These are phyloP conservation scores for Platycercus adscitus DNA, from an alignment of 2,113 vertebrate genomes.

Conservation along the genomic window DNA sequence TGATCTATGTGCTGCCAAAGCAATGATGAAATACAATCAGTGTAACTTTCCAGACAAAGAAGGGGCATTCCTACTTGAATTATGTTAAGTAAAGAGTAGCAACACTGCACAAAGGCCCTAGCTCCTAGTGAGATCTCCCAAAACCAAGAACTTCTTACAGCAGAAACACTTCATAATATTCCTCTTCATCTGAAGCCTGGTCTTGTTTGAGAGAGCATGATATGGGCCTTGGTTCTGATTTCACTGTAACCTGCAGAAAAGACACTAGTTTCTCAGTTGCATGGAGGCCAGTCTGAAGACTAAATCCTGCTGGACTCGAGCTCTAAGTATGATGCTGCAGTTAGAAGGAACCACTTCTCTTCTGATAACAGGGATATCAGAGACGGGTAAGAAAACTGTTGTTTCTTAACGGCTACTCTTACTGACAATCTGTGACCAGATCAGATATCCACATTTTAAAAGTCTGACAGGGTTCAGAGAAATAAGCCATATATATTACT, in stretches of 20 bases:
- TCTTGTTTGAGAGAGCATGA: background rate
- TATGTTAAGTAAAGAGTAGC: background rate
- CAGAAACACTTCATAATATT: background rate
- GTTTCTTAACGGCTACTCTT: background rate
- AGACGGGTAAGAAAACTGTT: background rate
- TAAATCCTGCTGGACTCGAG: background rate
- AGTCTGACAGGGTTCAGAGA: background rate
- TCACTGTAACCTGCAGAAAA: background rate
- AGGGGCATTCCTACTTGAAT: background rate
- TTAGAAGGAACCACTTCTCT: background rate
- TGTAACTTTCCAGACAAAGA: background rate
- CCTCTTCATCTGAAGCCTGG: background rate
- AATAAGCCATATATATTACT: background rate
- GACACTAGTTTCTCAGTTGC: background rate
- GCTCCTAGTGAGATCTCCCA: background rate
- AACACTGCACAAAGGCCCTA: background rate
- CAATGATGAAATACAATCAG: constrained; percentile 63
- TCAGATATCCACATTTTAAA: background rate
- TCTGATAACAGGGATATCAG: background rate
- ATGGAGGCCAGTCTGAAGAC: background rate
- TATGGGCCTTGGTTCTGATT: background rate
- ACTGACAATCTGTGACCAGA: background rate
- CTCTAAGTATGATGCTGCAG: background rate
- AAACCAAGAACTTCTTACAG: background rate
- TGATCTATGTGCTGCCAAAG: constrained; percentile 95